Base-by-base conservation (phyloP, 1,140 invertebrate genomes). In the Formica selysi region DNA sequence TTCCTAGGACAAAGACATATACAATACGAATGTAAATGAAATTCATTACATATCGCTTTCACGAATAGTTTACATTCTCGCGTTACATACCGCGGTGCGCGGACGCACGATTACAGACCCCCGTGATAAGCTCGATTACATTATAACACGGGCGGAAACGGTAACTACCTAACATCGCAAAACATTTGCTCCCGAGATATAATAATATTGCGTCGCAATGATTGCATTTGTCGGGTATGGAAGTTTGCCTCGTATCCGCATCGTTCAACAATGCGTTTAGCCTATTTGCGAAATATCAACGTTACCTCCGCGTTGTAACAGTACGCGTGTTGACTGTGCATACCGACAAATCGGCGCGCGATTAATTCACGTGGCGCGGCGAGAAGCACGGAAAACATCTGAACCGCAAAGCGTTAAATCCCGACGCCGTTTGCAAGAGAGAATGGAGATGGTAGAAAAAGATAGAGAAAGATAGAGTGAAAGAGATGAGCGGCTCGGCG, bases 271-370 rank as follows among this genome's bases (percentile, higher is more conserved):
- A 83, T 83, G 79, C 79, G 68, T 74, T 83, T 83, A 83, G 68
- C 79, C 79, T 83, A 74, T 83, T 83, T 83, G 79, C 79, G 79
- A 83, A 83, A 83, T 83, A 83, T 73, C 79, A 74, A 83, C 68
- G 79, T 74, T 61, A 38, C 11, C 54, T 26, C 13, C 41, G 68
- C 54, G 41, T 19, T 51, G 48, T 16, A 51, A 51, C 48, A 6
- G 38, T 32, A 44, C 54, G 54, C 68, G 36, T 83, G 67, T 83
- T 83, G 79, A 83, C 79, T 38, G n/a, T 83, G 79, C 79, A 83
- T 83, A 83, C 68, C 79, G 79, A 41, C 57, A 74, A 83, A 83
- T 83, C 79, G 57, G 54, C 54, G 79, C 54, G 68, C 41, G 68
- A 83, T 83, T 83, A 83, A 83, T 83, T 83, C 79, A 7, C 57